These are phyloP conservation scores for Marronus borbonicus DNA, from an alignment of 2,888 invertebrate genomes.

Conservation along the genomic window DNA sequence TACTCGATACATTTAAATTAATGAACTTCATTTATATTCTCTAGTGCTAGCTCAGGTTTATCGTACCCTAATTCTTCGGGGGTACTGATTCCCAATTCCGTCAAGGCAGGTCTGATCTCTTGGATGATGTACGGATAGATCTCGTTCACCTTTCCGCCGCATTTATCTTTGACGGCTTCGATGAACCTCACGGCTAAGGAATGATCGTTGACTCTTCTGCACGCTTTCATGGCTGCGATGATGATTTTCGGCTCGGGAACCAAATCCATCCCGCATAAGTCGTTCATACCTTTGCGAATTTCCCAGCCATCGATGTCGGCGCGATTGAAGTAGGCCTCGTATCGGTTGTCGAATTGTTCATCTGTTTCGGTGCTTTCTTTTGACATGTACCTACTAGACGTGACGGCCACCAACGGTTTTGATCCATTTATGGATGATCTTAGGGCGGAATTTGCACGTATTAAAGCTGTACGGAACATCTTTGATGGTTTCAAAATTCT, in stretches of 20 bases:
- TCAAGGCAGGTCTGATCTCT: slow-evolving; percentile 92
- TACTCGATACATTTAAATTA: slow-evolving; percentile 57
- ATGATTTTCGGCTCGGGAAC: slow-evolving; percentile 95
- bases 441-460: slow-evolving; percentile 68
- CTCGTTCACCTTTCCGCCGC: slow-evolving; percentile 81
- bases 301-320: slow-evolving; percentile 96
- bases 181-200: slow-evolving; percentile 93
- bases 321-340: slow-evolving; percentile 88
- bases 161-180: slow-evolving; percentile 93
- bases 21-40: slow-evolving; percentile 79
- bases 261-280: slow-evolving; percentile 90
- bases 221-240: slow-evolving; percentile 89
- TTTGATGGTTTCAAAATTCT: slow-evolving; percentile 56
- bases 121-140: slow-evolving; percentile 92
- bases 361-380: slow-evolving; percentile 79
- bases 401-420: slow-evolving; percentile 57
- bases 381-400: slow-evolving; percentile 64
- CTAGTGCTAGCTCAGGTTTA: slow-evolving; percentile 93
- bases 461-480: slow-evolving; percentile 73
- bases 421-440: slow-evolving; percentile 62
- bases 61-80: slow-evolving; percentile 97
- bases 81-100: slow-evolving; percentile 94
- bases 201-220: slow-evolving; percentile 94
- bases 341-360: slow-evolving; percentile 89
- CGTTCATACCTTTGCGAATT: slow-evolving; percentile 92